Percentiles rank a stretch among this genome's conserved stretches.
Conservation (phyloP, 30 jellyfish, hydroid and myxozoan species). For the Aurelia coerulea region DNA sequence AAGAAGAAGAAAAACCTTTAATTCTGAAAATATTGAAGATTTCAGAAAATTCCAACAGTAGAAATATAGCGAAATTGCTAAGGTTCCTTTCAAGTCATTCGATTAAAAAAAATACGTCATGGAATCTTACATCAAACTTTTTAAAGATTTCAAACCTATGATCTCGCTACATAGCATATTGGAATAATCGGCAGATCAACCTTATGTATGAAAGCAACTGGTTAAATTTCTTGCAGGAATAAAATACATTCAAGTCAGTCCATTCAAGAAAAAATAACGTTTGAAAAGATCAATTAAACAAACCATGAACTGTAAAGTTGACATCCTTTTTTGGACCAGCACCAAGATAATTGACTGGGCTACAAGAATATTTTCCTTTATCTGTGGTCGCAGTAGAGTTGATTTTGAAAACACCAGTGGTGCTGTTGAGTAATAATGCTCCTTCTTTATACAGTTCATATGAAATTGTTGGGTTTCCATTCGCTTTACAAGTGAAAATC, state of each 20-base stretch:
- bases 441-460: conserved; percentile 65
- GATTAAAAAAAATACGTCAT: too few relatives aligned
- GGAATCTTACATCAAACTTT: too few relatives aligned
- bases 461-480: conserved; percentile 53
- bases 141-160: too few relatives aligned
- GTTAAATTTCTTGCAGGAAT: not conserved
- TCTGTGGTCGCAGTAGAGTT: conserved; percentile 25
- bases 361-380: conserved; percentile 60
- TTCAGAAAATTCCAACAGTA: too few relatives aligned
- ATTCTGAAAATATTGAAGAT: too few relatives aligned
- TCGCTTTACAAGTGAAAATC: conserved; percentile 51
- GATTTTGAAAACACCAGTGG: conserved; percentile 42
- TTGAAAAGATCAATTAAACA: not conserved
- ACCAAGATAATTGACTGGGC: conserved; percentile 71
- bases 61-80: too few relatives aligned
- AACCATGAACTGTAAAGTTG: conserved; percentile 48
- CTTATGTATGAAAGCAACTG: too few relatives aligned
- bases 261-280: too few relatives aligned
- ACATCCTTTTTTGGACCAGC: conserved; percentile 27
- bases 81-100: too few relatives aligned
- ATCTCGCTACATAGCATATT: too few relatives aligned
- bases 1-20: too few relatives aligned
- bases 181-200: too few relatives aligned
- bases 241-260: not conserved
- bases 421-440: conserved; percentile 24